These are phyloP conservation scores for Myotis yumanensis DNA, from an alignment of 2,113 vertebrate species.

Conservation along the genomic window DNA sequence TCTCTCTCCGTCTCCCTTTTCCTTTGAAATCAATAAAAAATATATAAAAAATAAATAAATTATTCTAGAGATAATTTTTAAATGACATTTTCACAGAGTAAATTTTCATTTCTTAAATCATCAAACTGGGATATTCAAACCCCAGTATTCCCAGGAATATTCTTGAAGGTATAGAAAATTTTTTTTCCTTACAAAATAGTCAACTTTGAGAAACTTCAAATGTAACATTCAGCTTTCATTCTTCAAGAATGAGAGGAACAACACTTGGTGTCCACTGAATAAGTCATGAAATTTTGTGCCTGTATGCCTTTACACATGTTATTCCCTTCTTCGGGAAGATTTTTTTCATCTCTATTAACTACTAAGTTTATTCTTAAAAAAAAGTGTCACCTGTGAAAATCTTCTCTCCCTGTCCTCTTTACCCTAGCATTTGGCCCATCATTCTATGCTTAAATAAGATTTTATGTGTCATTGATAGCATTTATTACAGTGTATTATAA, in stretches of 20 bases:
- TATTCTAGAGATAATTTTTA: conserved; percentile 24
- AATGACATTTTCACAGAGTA: conserved; percentile 30
- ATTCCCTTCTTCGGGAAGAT: neutral
- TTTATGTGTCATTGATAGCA: neutral
- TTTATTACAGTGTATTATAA: conserved; percentile 3
- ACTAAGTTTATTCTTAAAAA: neutral
- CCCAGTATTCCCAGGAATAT: neutral
- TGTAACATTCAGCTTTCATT: neutral
- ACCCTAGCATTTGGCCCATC: neutral
- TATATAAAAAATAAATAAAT: neutral
- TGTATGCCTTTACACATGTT: conserved; percentile 4
- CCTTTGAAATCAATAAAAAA: too few relatives aligned
- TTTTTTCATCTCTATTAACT: neutral
- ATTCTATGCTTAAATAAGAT: conserved; percentile 16
- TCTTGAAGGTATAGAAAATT: neutral
- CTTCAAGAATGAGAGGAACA: conserved; percentile 27
- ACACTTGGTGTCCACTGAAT: neutral
- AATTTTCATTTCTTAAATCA: conserved; percentile 45
- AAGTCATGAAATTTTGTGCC: neutral
- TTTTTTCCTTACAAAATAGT: neutral
- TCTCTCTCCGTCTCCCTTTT: too few relatives aligned
- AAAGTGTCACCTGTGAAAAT: neutral
- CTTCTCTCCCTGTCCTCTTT: neutral
- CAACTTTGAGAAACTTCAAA: neutral
- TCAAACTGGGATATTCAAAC: conserved; percentile 27